phyloP scores from a whole-genome alignment of 2,888 invertebrate species.

The Pyrrhosoma nymphula region DNA sequence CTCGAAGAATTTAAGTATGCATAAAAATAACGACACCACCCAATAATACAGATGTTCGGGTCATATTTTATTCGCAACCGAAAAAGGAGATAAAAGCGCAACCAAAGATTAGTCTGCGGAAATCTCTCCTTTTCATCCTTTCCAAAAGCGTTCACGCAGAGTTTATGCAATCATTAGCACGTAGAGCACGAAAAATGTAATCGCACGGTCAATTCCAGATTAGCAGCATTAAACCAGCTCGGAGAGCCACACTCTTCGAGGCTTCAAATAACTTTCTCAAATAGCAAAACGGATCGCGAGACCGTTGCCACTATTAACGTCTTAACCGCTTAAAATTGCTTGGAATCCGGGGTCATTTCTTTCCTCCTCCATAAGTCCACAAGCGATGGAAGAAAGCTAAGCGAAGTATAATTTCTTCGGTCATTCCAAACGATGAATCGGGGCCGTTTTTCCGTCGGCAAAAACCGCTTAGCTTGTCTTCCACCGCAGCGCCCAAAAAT shows the following conservation, averaged over 20 bases:
- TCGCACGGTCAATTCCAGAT: not conserved
- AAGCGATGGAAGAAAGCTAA: not conserved
- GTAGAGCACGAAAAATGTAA: not conserved
- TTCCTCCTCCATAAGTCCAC: not conserved
- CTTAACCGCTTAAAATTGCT: not conserved
- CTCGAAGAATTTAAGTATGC: too few species aligned
- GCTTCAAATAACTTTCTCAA: not conserved
- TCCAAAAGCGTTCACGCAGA: not conserved
- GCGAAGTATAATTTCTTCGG: not conserved
- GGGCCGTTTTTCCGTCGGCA: not conserved
- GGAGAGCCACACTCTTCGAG: not conserved
- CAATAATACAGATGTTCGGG: not conserved
- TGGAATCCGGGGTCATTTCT: not conserved
- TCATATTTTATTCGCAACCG: not conserved
- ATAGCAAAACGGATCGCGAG: not conserved
- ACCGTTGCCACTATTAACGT: not conserved
- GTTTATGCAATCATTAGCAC: not conserved
- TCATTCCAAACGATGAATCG: not conserved
- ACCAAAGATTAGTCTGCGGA: not conserved
- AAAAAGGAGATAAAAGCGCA: not conserved
- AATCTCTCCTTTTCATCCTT: not conserved
- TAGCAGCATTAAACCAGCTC: not conserved
- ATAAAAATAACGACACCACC: too few species aligned
- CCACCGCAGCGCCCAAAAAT: not conserved
- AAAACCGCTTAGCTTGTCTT: slow-evolving; percentile 4